These are phyloP conservation scores for Actinia tenebrosa DNA, from an alignment of 64 coral and sea anemone species.

Conservation along the genomic window DNA sequence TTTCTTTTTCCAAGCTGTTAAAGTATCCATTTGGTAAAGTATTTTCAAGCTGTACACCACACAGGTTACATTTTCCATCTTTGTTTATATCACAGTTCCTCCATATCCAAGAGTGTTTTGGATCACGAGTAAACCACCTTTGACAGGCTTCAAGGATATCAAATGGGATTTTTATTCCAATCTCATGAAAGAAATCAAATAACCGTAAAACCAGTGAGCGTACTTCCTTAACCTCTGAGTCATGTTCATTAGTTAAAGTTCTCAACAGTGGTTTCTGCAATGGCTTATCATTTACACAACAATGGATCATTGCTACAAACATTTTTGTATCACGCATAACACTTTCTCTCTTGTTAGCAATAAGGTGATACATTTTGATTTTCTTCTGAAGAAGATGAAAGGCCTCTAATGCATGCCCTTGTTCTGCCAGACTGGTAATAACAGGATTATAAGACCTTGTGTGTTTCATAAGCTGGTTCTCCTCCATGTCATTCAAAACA, in stretches of 20 bases:
- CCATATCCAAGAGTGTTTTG: slow-evolving; percentile 59
- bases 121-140: slow-evolving; percentile 52
- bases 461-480: slow-evolving; percentile 49
- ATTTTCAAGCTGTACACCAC: slow-evolving; percentile 38
- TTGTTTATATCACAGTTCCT: slow-evolving; percentile 22
- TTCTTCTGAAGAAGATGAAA: slow-evolving; percentile 73
- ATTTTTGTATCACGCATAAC: slow-evolving; percentile 52
- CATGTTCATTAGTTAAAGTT: neutral
- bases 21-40: slow-evolving; percentile 28
- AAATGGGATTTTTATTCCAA: slow-evolving; percentile 40
- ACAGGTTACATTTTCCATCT: slow-evolving; percentile 41
- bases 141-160: slow-evolving; percentile 26
- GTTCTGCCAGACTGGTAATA: slow-evolving; percentile 46
- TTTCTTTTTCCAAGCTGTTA: slow-evolving; percentile 33
- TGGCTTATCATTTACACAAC: neutral
- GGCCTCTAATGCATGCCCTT: slow-evolving; percentile 36
- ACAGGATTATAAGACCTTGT: slow-evolving; percentile 67
- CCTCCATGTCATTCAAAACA: slow-evolving; percentile 29
- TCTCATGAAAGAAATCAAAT: slow-evolving; percentile 62
- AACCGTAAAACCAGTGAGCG: slow-evolving; percentile 17
- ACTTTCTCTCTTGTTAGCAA: slow-evolving; percentile 31
- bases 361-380: slow-evolving; percentile 35
- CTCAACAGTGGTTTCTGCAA: neutral
- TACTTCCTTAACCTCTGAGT: neutral
- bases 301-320: slow-evolving; percentile 57